phyloP scores from a whole-genome alignment of 2,113 vertebrate species.

The Crotalus helleri region DNA sequence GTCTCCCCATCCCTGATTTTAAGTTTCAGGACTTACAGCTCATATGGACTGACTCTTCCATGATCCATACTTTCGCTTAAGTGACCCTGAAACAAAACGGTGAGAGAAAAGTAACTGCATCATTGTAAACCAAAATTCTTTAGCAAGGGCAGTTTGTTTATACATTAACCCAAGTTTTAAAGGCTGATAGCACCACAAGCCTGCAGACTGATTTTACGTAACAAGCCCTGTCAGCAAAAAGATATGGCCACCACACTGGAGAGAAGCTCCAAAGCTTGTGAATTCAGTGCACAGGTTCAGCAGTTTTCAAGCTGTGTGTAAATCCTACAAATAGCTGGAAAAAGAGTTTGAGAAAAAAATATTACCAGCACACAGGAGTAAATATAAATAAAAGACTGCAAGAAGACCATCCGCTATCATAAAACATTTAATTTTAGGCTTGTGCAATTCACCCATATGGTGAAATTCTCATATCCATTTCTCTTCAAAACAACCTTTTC shows the following conservation, averaged over 20 bases:
- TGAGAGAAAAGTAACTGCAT: constrained; percentile 36
- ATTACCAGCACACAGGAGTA: not conserved
- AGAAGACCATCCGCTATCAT: not conserved
- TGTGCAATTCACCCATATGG: not conserved
- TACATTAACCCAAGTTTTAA: not conserved
- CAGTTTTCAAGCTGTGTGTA: not conserved
- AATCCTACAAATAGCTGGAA: not conserved
- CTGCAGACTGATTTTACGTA: not conserved
- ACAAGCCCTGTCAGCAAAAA: not conserved
- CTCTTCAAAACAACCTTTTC: not conserved
- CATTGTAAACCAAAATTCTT: constrained; percentile 2
- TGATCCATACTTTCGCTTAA: constrained; percentile 95
- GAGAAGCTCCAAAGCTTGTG: not conserved
- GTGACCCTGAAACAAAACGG: constrained; percentile 75
- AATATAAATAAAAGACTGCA: not conserved
- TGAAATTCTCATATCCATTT: not conserved
- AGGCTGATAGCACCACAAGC: not conserved
- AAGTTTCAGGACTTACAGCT: constrained; percentile 82
- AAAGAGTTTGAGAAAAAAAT: not conserved
- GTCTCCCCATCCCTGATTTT: not conserved
- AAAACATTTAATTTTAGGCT: not conserved
- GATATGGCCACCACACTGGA: not conserved
- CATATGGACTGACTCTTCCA: constrained; percentile 86
- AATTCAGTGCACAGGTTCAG: not conserved
- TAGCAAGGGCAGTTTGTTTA: not conserved